A percentile compares a stretch with the other conserved stretches of the same genome.
Conservation (phyloP, 2,113 vertebrate species). For the Chionomys nivalis region DNA sequence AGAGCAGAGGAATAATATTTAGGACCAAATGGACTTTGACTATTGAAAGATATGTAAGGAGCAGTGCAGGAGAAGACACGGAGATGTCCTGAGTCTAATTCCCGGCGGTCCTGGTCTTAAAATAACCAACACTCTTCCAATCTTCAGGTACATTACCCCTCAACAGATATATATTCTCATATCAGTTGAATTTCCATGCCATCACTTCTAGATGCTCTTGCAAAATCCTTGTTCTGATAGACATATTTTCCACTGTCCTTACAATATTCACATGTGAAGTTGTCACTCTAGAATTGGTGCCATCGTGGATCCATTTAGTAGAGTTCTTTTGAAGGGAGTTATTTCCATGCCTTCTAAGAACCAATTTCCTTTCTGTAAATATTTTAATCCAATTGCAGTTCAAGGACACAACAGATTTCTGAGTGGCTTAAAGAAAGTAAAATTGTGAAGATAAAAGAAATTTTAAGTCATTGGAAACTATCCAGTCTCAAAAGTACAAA, state of each 20-base stretch:
- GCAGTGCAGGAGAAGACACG: background rate
- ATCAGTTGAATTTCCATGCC: conserved; percentile 55
- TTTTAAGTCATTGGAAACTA: background rate
- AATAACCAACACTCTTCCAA: background rate
- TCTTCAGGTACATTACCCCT: background rate
- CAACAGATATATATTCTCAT: background rate
- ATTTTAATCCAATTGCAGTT: conserved; percentile 58
- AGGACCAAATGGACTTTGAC: background rate
- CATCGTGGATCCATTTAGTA: conserved; percentile 24
- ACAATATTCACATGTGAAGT: background rate
- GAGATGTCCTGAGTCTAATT: background rate
- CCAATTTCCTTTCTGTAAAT: conserved; percentile 46
- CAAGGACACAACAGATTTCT: conserved; percentile 7
- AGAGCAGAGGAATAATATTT: background rate
- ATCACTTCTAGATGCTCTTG: conserved; percentile 31
- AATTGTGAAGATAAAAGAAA: background rate
- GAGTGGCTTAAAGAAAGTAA: background rate
- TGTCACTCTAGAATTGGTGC: accelerated
- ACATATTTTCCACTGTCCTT: conserved; percentile 56
- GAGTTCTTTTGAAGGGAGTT: background rate
- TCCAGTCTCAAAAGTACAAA: background rate
- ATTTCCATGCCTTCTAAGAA: background rate
- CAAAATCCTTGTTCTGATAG: accelerated
- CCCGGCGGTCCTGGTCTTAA: background rate
- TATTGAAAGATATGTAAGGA: background rate